Conservation (phyloP, 1,140 invertebrate species). For the Planococcus citri region DNA sequence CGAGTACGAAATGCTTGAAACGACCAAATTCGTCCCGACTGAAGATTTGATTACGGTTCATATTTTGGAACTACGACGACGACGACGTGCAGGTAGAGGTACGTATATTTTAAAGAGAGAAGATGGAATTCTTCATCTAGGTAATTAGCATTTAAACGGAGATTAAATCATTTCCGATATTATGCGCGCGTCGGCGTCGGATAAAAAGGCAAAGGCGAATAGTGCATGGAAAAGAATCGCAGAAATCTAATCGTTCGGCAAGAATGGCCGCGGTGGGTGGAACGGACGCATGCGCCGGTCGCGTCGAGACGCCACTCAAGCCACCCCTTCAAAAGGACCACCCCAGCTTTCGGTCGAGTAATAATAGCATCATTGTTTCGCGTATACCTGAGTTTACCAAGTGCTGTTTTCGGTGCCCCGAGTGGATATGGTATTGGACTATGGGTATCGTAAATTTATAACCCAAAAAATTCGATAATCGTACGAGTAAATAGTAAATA, state of each 20-base stretch:
- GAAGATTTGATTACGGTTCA: no score
- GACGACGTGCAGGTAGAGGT: no score
- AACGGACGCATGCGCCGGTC: slow-evolving; percentile 8
- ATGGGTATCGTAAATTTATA: slow-evolving; percentile 6
- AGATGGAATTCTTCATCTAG: no score
- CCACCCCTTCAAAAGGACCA: slow-evolving; percentile 15
- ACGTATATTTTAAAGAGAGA: no score
- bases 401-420: not conserved
- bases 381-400: slow-evolving; percentile 11
- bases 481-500: no score
- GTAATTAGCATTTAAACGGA: not conserved
- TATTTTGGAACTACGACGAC: no score
- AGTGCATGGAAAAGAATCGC: not conserved
- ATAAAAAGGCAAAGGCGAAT: not conserved
- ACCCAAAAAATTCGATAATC: not conserved
- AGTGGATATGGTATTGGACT: not conserved
- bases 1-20: no score
- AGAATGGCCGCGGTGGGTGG: slow-evolving; percentile 19
- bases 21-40: no score
- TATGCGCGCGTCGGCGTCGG: not conserved
- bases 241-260: slow-evolving; percentile 14
- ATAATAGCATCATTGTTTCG: slow-evolving; percentile 14
- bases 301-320: slow-evolving; percentile 6
- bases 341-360: slow-evolving; percentile 12
- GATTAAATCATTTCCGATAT: not conserved